phyloP scores from a whole-genome alignment of 2,888 invertebrate genomes.

The Nemurella pictetii region DNA sequence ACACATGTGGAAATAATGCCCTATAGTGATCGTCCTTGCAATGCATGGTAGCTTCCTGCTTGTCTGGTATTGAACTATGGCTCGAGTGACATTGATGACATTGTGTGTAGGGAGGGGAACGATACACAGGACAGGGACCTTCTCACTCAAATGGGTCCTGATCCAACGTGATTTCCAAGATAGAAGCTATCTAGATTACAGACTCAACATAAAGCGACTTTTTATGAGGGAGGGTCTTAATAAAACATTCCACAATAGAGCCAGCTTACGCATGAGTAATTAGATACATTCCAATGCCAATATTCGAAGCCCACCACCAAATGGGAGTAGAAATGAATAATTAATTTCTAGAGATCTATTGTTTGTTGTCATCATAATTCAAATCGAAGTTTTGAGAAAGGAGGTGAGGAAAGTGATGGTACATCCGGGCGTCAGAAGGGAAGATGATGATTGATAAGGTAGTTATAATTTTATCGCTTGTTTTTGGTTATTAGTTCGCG shows the following conservation, averaged over 20 bases:
- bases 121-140: too few relatives aligned
- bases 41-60: neutral
- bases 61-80: neutral
- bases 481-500: neutral
- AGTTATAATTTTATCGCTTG: neutral
- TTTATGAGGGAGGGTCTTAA: too few relatives aligned
- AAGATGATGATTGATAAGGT: neutral
- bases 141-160: too few relatives aligned
- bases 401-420: neutral
- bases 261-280: too few relatives aligned
- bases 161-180: too few relatives aligned
- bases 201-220: too few relatives aligned
- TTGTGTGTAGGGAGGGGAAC: neutral
- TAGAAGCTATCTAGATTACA: too few relatives aligned
- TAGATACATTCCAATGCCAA: neutral
- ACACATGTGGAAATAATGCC: neutral
- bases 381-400: neutral
- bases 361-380: neutral
- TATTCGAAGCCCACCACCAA: neutral
- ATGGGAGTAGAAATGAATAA: neutral
- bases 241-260: too few relatives aligned
- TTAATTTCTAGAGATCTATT: neutral
- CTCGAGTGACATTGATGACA: neutral
- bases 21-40: neutral
- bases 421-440: neutral